Base-by-base conservation (phyloP, 2,888 invertebrate species). In the Thumatha senex region DNA sequence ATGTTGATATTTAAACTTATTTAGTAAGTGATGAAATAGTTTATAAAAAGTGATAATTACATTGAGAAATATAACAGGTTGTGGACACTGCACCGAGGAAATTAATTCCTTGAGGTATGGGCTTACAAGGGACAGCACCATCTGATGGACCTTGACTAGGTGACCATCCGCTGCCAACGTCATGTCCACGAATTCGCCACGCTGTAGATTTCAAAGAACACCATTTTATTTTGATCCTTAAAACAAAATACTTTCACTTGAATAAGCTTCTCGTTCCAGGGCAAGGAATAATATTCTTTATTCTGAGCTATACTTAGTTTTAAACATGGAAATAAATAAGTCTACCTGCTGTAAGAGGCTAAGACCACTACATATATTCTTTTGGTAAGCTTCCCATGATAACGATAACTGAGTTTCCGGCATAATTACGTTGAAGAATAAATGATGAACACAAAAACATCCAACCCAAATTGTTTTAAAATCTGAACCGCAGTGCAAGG, bases 151-250 rank as follows among this genome's bases (percentile, higher is more conserved):
- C 60, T 89, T 91, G 3, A 91, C 89, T 47, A 80, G 72, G 56
- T 89, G 84, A 0, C 90, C 89, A 31, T 91, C 89, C 0, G 90
- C 90, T 2, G 89, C 91, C 34, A 92, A 54, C 0, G 92, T 92
- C 88, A 92, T 86, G 57, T 92, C 91, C 30, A 92, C 91, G 67
- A 91, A 89, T 53, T 90, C 86, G 9, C 84, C 90, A 63, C 78
- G 84, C 91, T 92, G 67, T 9, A 45, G 0, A 40, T 24, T 24
- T 24, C 12, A 33, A 12, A 30, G n/a, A 12, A 15, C 7, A 12
- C 9, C 0, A 42, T 14, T 7, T 35, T 13, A 13, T 30, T 0
- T 36, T 36, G 18, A 24, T 24, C 18, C 18, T 24, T 24, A 5
- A 4, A 5, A 24, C 18, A 24, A 5, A 24, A 24, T 5, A 24